A percentile compares a stretch with the other conserved stretches of the same genome.
These are phyloP conservation scores for Styela plicata DNA, from an alignment of 23 tunicate species.

Conservation along the genomic window DNA sequence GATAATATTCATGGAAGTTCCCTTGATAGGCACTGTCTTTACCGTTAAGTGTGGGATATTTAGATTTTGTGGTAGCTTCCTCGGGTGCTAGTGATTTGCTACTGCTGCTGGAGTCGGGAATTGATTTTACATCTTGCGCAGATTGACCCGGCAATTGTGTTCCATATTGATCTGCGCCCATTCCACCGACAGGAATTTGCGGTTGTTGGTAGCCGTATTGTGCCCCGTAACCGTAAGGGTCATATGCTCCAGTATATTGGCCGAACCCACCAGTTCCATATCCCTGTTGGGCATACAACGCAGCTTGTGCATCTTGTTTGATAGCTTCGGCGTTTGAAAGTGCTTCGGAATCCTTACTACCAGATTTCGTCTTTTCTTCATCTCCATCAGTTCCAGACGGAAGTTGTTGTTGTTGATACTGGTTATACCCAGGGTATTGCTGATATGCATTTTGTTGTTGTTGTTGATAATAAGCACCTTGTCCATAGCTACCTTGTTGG, in stretches of 20 bases:
- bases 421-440: neutral
- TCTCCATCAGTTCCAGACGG: neutral
- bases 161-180: neutral
- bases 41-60: neutral
- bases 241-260: neutral
- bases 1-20: neutral
- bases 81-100: neutral
- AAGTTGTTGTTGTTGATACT: neutral
- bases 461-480: neutral
- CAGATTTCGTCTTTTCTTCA: neutral
- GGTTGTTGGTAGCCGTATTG: neutral
- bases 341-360: too few relatives aligned
- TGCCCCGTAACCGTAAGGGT: neutral
- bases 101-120: neutral
- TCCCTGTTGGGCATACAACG: neutral
- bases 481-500: neutral
- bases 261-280: neutral
- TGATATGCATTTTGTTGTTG: neutral
- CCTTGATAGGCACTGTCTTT: neutral
- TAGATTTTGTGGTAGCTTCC: neutral
- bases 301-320: neutral
- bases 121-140: neutral
- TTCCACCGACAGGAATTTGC: neutral
- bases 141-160: neutral
- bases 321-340: neutral